A percentile compares a stretch with the other conserved stretches of the same genome.
These are phyloP conservation scores for Trichomycterus rosablanca DNA, from an alignment of 2,113 vertebrate species.

Conservation along the genomic window DNA sequence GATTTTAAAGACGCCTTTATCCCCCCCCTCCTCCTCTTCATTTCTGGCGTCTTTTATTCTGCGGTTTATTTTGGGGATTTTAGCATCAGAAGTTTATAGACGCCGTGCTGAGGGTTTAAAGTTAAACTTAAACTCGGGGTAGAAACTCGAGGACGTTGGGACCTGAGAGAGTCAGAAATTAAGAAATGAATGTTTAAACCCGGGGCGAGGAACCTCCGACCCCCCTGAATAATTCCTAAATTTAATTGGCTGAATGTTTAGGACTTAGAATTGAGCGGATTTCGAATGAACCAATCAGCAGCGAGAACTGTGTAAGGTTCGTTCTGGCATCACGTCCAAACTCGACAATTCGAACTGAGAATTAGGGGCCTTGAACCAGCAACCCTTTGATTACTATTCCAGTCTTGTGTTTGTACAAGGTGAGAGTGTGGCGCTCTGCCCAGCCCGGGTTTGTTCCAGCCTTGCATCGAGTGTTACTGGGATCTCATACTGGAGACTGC, in stretches of 20 bases:
- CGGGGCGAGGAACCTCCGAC: no score
- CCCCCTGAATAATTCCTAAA: no score
- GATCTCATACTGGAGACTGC: no score
- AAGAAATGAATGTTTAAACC: constrained; percentile 17
- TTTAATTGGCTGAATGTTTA: no score
- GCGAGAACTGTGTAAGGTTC: neutral
- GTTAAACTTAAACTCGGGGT: constrained; percentile 30
- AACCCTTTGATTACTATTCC: neutral
- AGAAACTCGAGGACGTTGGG: constrained; percentile 39
- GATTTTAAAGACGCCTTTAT: constrained; percentile 30
- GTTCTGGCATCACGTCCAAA: neutral
- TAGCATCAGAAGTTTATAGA: constrained; percentile 38
- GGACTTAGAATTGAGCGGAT: no score
- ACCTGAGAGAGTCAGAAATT: constrained; percentile 30
- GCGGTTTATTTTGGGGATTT: constrained; percentile 25
- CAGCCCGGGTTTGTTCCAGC: no score
- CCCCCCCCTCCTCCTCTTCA: constrained; percentile 1
- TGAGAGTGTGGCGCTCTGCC: no score
- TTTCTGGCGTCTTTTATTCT: constrained; percentile 2
- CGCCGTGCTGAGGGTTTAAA: constrained; percentile 35
- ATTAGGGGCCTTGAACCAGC: neutral
- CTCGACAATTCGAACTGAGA: neutral
- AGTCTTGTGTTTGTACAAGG: no score
- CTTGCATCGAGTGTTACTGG: no score
- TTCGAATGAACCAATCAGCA: no score